phyloP scores from a whole-genome alignment of 1,140 invertebrate species.

The Aporrectodea caliginosa region DNA sequence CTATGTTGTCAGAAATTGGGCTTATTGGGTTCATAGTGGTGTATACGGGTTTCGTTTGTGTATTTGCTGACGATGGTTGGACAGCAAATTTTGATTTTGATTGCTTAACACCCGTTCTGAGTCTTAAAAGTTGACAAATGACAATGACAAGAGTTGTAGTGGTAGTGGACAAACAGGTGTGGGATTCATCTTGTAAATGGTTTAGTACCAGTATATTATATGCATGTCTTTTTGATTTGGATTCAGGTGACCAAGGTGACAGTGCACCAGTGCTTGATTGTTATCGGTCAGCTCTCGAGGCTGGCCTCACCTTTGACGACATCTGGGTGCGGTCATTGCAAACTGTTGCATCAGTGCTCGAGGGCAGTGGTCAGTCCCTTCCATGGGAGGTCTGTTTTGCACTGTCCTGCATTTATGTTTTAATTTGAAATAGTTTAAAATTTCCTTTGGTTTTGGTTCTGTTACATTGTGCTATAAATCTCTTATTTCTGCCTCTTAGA shows the following conservation, averaged over 20 bases:
- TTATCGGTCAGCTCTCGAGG: not conserved
- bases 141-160: not conserved
- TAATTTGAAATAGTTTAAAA: not conserved
- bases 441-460: too few species aligned
- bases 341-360: slow-evolving; percentile 6
- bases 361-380: slow-evolving; percentile 17
- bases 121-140: not conserved
- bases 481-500: too few species aligned
- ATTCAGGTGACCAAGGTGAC: slow-evolving; percentile 16
- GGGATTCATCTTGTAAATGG: not conserved
- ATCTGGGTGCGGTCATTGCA: slow-evolving; percentile 5
- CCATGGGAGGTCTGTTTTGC: slow-evolving; percentile 24
- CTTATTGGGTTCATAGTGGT: too few species aligned
- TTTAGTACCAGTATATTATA: not conserved
- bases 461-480: too few species aligned
- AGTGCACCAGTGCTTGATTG: slow-evolving; percentile 3
- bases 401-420: not conserved
- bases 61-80: too few species aligned
- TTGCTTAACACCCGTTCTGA: not conserved
- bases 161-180: not conserved
- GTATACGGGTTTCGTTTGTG: too few species aligned
- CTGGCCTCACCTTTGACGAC: slow-evolving; percentile 7
- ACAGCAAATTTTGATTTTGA: not conserved
- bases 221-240: not conserved
- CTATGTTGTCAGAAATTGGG: too few species aligned